Conservation (phyloP, 53 echinoderm and acorn worm genomes). For the Pentamera pediparva region DNA sequence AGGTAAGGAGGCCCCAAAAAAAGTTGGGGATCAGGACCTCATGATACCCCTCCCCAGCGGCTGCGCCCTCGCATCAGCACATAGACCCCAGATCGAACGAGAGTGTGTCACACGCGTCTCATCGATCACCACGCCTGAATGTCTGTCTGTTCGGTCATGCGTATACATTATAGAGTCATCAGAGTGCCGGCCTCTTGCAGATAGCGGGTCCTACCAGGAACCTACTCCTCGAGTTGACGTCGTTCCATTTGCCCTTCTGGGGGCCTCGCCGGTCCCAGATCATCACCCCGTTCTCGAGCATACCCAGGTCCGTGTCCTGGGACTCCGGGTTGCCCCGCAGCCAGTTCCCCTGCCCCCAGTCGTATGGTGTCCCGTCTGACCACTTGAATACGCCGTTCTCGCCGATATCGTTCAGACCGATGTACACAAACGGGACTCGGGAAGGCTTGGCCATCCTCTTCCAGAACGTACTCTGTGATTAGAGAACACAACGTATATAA, state of each 20-base stretch:
- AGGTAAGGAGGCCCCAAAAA: too few relatives aligned
- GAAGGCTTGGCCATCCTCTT: neutral
- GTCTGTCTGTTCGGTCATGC: too few relatives aligned
- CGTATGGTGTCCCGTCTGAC: conserved; percentile 12
- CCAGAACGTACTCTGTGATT: conserved; percentile 9
- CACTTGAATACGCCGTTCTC: conserved; percentile 9
- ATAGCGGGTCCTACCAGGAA: neutral
- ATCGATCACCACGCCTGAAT: too few relatives aligned
- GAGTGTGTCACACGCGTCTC: too few relatives aligned
- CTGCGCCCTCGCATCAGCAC: too few relatives aligned
- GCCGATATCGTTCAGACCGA: conserved; percentile 4
- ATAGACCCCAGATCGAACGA: too few relatives aligned
- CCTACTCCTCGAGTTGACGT: conserved; percentile 11
- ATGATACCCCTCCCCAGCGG: too few relatives aligned
- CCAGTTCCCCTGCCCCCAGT: conserved; percentile 4
- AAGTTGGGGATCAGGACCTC: too few relatives aligned
- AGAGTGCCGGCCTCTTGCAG: neutral
- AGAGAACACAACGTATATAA: too few relatives aligned
- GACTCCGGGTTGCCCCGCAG: neutral
- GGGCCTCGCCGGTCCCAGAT: neutral
- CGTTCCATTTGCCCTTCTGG: conserved; percentile 20
- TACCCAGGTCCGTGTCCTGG: neutral
- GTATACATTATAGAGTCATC: too few relatives aligned
- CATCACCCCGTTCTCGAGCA: conserved; percentile 1
- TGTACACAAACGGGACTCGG: conserved; percentile 12